Evolutionary conservation across 2,888 invertebrate species (phyloP).

Genomic region (Drosophila pseudotalamancana): DNA sequence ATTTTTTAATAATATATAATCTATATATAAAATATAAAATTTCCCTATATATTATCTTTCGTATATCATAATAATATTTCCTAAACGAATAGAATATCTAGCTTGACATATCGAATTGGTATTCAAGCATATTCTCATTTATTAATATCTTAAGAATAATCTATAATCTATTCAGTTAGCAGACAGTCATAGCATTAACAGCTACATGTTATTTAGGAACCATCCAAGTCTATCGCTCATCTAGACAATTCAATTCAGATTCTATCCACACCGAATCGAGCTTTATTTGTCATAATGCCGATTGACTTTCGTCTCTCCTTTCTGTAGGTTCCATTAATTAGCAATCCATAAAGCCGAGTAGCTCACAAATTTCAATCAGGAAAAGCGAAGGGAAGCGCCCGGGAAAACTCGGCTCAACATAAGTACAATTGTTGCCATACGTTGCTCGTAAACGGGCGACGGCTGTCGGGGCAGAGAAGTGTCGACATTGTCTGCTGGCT

Average conservation of each 20-base stretch:
- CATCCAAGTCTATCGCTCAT: not conserved
- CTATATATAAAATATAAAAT: no score
- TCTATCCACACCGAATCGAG: conserved; percentile 2
- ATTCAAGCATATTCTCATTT: no score
- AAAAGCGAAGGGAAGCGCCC: conserved; percentile 7
- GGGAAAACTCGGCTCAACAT: conserved; percentile 1
- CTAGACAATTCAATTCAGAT: not conserved
- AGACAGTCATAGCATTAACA: no score
- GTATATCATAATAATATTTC: no score
- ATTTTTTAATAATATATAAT: no score
- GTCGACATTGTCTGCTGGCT: conserved; percentile 60
- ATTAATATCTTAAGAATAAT: no score
- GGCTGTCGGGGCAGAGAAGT: conserved; percentile 40
- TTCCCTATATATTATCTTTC: no score
- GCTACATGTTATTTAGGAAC: no score
- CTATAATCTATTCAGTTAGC: no score
- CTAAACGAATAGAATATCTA: no score
- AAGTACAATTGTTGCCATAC: conserved; percentile 23
- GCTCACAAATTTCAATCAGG: conserved; percentile 74
- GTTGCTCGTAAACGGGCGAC: conserved; percentile 35
- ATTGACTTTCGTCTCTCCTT: conserved; percentile 15
- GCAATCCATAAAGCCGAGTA: conserved; percentile 73
- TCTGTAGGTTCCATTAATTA: conserved; percentile 57
- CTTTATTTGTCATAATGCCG: conserved; percentile 24
- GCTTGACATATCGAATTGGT: no score